These are phyloP conservation scores for Muscicapa comitata DNA, from an alignment of 2,797 vertebrate species.

Conservation along the genomic window DNA sequence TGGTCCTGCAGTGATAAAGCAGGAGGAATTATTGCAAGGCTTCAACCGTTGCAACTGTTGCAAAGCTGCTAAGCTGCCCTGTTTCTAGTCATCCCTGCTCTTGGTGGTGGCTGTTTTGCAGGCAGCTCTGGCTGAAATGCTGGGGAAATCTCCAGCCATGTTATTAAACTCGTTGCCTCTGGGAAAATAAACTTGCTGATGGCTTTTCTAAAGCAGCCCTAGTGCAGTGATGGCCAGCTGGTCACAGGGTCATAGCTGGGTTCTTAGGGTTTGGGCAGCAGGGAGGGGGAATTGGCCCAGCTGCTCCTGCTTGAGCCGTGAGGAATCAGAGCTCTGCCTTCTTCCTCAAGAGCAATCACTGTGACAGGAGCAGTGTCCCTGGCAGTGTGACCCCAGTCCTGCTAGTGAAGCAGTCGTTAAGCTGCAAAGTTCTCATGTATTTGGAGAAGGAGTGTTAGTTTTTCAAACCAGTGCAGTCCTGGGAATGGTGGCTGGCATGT, in stretches of 20 bases:
- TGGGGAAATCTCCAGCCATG: background rate
- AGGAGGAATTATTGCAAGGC: background rate
- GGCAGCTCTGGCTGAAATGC: background rate
- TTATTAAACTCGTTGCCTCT: background rate
- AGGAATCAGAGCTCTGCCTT: background rate
- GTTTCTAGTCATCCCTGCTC: background rate
- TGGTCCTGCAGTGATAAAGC: background rate
- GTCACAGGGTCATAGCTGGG: background rate
- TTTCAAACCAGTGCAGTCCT: background rate
- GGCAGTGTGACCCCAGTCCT: background rate
- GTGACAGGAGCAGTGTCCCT: background rate
- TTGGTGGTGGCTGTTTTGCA: background rate
- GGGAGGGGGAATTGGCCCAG: background rate
- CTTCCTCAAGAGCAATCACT: background rate
- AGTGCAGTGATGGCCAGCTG: background rate
- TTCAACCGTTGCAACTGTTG: background rate
- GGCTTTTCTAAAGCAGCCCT: background rate
- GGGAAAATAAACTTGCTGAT: background rate
- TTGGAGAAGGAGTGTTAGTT: background rate
- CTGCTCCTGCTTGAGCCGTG: background rate
- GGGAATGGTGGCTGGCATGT: background rate
- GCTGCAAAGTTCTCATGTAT: background rate
- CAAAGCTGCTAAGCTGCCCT: background rate
- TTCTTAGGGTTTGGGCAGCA: background rate
- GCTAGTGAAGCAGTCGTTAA: constrained; percentile 9